A percentile compares a stretch with the other conserved stretches of the same genome.
phyloP scores from a whole-genome alignment of 2,888 invertebrate genomes.

The Agrochola lychnidis region DNA sequence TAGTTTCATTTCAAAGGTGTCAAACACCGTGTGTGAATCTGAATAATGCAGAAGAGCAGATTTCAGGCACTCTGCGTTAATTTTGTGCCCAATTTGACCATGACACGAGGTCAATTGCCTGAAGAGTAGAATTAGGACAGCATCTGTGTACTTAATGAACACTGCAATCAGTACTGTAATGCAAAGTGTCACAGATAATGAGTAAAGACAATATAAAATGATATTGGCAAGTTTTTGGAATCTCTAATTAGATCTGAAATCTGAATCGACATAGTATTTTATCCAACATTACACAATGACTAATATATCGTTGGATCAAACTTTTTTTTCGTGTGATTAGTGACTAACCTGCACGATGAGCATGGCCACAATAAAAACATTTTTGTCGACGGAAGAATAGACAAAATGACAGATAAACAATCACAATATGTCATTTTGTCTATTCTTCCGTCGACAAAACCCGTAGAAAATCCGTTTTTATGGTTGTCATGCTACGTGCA shows the following conservation, averaged over 20 bases:
- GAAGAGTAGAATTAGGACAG: conserved; percentile 1
- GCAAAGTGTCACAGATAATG: background rate
- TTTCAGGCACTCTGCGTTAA: background rate
- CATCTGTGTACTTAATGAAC: background rate
- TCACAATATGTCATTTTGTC: too few relatives aligned
- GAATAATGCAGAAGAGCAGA: background rate
- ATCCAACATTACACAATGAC: background rate
- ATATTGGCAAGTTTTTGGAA: background rate
- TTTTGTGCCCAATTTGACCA: background rate
- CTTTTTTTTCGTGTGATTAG: too few relatives aligned
- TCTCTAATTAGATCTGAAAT: background rate
- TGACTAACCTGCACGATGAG: too few relatives aligned
- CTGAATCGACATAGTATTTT: background rate
- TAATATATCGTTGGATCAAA: background rate
- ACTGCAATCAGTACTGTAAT: background rate
- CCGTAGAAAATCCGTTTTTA: too few relatives aligned
- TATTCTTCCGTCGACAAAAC: too few relatives aligned
- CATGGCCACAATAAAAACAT: too few relatives aligned
- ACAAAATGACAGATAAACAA: too few relatives aligned
- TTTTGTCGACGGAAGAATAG: too few relatives aligned
- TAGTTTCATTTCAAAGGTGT: background rate
- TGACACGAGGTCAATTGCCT: conserved; percentile 8
- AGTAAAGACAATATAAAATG: background rate
- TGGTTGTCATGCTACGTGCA: too few relatives aligned
- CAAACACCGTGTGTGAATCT: background rate